These are phyloP conservation scores for Melanogrammus aeglefinus DNA, from an alignment of 2,797 vertebrate species.

Conservation along the genomic window DNA sequence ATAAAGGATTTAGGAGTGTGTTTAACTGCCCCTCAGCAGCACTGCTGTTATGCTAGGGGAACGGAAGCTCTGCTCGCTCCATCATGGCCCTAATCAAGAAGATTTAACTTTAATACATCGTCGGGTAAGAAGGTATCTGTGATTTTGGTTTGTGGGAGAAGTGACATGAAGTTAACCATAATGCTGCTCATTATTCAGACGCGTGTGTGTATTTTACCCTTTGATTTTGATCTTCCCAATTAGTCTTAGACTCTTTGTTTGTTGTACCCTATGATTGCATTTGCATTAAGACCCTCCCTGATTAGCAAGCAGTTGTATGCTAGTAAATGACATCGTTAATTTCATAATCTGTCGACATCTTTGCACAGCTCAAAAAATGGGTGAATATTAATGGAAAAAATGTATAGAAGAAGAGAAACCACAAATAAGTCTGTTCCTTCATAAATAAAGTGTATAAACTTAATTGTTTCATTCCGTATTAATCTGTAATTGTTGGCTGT, in stretches of 20 bases:
- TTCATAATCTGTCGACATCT: conserved; percentile 17
- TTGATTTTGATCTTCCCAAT: neutral
- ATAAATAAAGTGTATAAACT: conserved; percentile 38
- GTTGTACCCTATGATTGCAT: neutral
- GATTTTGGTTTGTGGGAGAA: neutral
- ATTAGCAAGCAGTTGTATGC: conserved; percentile 15
- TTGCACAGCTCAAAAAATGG: conserved; percentile 14
- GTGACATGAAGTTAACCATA: neutral
- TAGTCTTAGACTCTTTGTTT: neutral
- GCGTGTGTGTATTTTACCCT: neutral
- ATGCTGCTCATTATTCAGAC: neutral
- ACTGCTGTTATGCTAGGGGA: neutral
- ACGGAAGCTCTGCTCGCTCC: neutral
- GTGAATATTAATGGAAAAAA: conserved; percentile 13
- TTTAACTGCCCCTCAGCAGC: conserved; percentile 34
- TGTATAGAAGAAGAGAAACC: conserved; percentile 39
- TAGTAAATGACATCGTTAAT: conserved; percentile 14
- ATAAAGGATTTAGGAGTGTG: conserved; percentile 54
- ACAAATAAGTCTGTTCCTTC: conserved; percentile 22
- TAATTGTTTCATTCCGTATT: conserved; percentile 35
- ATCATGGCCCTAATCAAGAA: neutral
- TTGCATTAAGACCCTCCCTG: conserved; percentile 18
- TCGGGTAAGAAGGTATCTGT: neutral
- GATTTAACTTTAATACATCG: neutral
- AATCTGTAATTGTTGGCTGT: conserved; percentile 35